A percentile compares a stretch with the other conserved stretches of the same genome.
Evolutionary conservation across 2,797 vertebrate species (phyloP).

Genomic region (Hipposideros larvatus): DNA sequence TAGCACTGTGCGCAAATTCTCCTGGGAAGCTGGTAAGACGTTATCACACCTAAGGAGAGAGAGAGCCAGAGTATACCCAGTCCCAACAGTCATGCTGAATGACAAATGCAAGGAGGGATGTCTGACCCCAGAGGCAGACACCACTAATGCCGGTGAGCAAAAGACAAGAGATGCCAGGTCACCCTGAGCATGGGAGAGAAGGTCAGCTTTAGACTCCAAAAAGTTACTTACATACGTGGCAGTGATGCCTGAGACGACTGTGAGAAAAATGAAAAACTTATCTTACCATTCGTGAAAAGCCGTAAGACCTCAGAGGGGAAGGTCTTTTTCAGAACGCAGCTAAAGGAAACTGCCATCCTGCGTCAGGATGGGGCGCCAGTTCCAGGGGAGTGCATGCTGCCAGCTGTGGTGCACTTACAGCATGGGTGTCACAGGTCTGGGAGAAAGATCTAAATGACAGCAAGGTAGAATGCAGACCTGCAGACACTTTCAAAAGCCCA

Average conservation of each 20-base stretch:
- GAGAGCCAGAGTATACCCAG: not conserved
- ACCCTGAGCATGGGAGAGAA: not conserved
- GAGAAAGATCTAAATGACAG: not conserved
- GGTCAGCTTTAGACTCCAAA: not conserved
- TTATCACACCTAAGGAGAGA: not conserved
- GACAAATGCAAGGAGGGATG: not conserved
- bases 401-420: not conserved
- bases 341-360: not conserved
- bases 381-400: rapidly evolving
- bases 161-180: not conserved
- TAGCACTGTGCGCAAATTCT: no score
- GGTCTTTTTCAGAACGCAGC: not conserved
- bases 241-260: not conserved
- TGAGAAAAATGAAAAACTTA: not conserved
- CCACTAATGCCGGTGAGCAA: not conserved
- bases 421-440: not conserved
- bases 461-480: not conserved
- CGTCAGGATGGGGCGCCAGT: not conserved
- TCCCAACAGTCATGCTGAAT: not conserved
- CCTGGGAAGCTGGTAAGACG: not conserved
- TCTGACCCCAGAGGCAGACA: not conserved
- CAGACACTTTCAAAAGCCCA: not conserved
- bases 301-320: not conserved
- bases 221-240: not conserved
- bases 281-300: not conserved